phyloP scores from a whole-genome alignment of 2,113 vertebrate species.

The Callithrix jacchus region DNA sequence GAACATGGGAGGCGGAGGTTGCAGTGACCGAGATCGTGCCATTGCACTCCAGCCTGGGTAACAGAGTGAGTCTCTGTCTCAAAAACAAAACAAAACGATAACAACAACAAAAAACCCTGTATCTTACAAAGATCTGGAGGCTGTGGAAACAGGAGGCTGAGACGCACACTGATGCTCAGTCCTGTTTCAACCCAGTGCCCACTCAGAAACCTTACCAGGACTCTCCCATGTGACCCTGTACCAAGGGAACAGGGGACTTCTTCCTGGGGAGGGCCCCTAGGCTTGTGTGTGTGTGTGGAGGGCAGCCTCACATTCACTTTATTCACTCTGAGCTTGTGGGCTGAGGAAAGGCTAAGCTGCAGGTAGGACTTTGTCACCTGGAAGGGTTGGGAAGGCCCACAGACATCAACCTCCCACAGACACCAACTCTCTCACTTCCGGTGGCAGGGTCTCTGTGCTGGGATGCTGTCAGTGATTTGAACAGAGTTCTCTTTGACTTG shows the following conservation, averaged over 20 bases:
- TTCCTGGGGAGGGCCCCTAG: background rate
- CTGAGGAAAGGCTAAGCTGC: background rate
- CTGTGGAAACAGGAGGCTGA: background rate
- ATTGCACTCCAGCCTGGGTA: no score
- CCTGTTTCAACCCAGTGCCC: background rate
- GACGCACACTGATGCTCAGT: background rate
- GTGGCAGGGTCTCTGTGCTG: background rate
- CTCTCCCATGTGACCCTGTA: no score
- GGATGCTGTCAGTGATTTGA: background rate
- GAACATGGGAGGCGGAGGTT: no score
- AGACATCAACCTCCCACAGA: background rate
- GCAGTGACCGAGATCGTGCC: no score
- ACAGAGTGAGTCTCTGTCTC: no score
- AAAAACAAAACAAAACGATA: no score
- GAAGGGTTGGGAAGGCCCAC: background rate
- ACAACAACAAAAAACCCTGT: no score
- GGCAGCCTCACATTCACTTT: background rate
- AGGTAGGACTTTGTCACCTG: background rate
- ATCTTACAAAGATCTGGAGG: background rate
- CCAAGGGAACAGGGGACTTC: background rate
- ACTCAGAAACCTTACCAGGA: background rate
- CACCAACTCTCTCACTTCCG: background rate
- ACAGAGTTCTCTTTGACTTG: background rate
- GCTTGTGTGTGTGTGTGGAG: background rate
- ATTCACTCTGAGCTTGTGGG: background rate